Evolutionary conservation across 1,140 invertebrate species (phyloP), one percentile per base, ranked within the genome.

Genomic region (Brachionus sp.): DNA sequence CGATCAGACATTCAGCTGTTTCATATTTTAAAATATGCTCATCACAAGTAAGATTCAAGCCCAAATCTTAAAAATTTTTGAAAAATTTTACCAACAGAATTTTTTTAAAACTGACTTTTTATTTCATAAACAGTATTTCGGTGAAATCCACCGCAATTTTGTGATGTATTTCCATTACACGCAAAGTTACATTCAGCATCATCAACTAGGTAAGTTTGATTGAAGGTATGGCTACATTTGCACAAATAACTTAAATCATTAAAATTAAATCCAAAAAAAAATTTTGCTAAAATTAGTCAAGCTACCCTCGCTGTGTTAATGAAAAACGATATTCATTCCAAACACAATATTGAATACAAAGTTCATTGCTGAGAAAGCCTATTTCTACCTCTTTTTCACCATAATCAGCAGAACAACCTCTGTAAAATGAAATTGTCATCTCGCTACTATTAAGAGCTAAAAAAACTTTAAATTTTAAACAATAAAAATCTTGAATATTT

Each of bases 271-370:
- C 2, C 10, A n/a, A 2, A 3, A n/a, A n/a, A 23, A 9, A 19
- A 7, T 57, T 23, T 57, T 1, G 19, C 5, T 9, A 23, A 19
- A 6, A 23, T 57, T 25, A 25, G 7, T 57, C 1, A 19, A 57
- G 33, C 12, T 37, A 66, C 64, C 64, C 64, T 16, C 33, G 64
- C n/a, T 66, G 25, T 35, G 64, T 66, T 12, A 66, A 33, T 7
- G 64, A 66, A 66, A 29, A 66, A 10, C 0, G 5, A 35, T 10
- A 66, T 9, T 12, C n/a, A 16, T 66, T 66, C 4, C 13, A 33
- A n/a, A 29, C 25, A 37, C 64, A 66, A 33, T 66, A 66, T 66
- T 66, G 64, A 66, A 66, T 66, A 16, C 64, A 66, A 5, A 66
- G n/a, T 12, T 37, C 29, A 37, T 66, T 66, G 5, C 5, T 66